Evolutionary conservation across 1,140 invertebrate genomes (phyloP).

Genomic region (Heliconius himera): DNA sequence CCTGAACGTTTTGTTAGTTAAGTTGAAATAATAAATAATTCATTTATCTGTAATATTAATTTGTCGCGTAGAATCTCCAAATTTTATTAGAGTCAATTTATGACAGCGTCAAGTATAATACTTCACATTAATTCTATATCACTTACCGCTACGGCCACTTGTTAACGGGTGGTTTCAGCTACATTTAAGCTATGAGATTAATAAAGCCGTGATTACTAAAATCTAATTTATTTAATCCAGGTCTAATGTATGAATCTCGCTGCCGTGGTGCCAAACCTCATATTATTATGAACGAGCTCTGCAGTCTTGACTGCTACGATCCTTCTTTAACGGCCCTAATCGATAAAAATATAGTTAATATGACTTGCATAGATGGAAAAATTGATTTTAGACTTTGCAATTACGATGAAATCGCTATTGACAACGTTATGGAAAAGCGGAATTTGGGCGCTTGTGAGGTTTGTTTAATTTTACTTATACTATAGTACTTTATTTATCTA

Average conservation of each 20-base stretch:
- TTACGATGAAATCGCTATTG: slow-evolving; percentile 27
- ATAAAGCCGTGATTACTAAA: not conserved
- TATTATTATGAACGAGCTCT: slow-evolving; percentile 53
- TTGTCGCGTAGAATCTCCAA: no score
- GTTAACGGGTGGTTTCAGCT: not conserved
- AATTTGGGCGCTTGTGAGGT: slow-evolving; percentile 49
- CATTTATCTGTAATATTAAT: no score
- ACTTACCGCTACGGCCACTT: not conserved
- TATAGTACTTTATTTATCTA: no score
- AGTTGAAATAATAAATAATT: no score
- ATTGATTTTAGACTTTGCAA: slow-evolving; percentile 52
- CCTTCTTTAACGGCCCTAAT: slow-evolving; percentile 39
- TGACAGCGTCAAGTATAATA: no score
- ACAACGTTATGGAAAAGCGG: slow-evolving; percentile 28
- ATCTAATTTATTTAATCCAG: not conserved
- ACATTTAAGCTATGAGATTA: not conserved
- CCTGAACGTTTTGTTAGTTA: no score
- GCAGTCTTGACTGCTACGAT: slow-evolving; percentile 54
- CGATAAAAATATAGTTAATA: slow-evolving; percentile 42
- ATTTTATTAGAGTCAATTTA: no score
- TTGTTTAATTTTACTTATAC: not conserved
- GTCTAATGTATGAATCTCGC: slow-evolving; percentile 42
- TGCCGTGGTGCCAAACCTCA: slow-evolving; percentile 41
- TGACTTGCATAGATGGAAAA: slow-evolving; percentile 54
- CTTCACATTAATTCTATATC: no score